These are phyloP conservation scores for Anadara kagoshimensis DNA, from an alignment of 1,140 invertebrate species.

Conservation along the genomic window DNA sequence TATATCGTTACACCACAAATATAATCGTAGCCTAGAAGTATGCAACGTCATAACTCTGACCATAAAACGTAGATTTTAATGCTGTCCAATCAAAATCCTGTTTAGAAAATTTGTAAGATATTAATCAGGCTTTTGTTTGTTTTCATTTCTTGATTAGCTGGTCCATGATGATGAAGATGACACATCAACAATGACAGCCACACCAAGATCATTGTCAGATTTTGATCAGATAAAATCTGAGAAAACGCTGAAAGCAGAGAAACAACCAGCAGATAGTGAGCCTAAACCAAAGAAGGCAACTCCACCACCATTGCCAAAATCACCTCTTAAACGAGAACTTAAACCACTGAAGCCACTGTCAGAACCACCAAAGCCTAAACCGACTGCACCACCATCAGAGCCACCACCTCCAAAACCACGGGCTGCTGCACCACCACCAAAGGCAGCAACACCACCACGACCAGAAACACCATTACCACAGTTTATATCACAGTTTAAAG, in stretches of 20 bases:
- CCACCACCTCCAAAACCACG: constrained; percentile 31
- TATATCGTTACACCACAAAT: no score
- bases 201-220: constrained; percentile 35
- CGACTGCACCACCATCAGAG: constrained; percentile 27
- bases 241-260: constrained; percentile 5
- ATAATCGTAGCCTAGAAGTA: no score
- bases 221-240: constrained; percentile 19
- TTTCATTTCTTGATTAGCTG: no score
- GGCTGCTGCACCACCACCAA: constrained; percentile 40
- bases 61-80: no score
- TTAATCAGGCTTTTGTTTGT: no score
- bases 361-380: not conserved
- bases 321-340: constrained; percentile 35
- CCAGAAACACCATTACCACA: constrained; percentile 65
- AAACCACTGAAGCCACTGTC: constrained; percentile 51
- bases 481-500: constrained; percentile 70
- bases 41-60: no score
- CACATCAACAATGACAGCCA: constrained; percentile 36
- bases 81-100: no score
- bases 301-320: constrained; percentile 21
- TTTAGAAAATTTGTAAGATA: no score
- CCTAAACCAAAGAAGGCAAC: constrained; percentile 29
- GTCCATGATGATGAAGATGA: constrained; percentile 35
- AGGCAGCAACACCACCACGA: constrained; percentile 47
- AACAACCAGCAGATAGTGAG: constrained; percentile 15